Base-by-base conservation (phyloP, 2,113 vertebrate species). In the Benthochromis sp. region DNA sequence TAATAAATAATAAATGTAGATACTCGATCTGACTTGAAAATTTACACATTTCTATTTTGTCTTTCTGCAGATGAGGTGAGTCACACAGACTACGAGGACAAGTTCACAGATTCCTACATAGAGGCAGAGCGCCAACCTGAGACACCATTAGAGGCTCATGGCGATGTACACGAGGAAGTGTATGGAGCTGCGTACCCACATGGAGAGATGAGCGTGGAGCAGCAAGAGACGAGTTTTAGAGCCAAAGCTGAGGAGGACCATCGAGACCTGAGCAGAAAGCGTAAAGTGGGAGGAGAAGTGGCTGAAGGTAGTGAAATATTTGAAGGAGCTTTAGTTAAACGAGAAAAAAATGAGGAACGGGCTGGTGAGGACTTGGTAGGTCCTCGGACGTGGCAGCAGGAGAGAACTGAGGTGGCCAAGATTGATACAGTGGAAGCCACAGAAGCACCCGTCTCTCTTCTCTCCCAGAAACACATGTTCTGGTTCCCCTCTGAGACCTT, bases 71-170 rank as follows among this genome's bases (percentile, higher is more conserved):
- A 97, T 95, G 96, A 97, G 83, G 97, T 98, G 87, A 90, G 95
- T 21, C 97, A 97, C 11, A 91, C 98, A 53, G 98, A 99, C 94
- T 99, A 99, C n/a, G 98, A 99, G 90, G 98, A 99, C 84, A 97
- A 97, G 88, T 98, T 98, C 69, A 95, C 97, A 0, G 97, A 98
- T 54, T 97, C 97, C 69, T 96, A 94, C 2, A 71, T 86, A 38
- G 94, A 96, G 6, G 84, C n/a, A 19, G 93, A 95, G 69, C 95
- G 84, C 34, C 90, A 92, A 29, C 78, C 17, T n/a, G 90, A 76
- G 27, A 43, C 88, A 90, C 61, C 89, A 86, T 83, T 92, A 12
- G 86, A 95, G 90, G 86, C 92, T 93, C 86, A 90, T 88, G 80
- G 87, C 3, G 55, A 92, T 53, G 53, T 90, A 34, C 83, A 86